phyloP scores from a whole-genome alignment of 2,113 vertebrate genomes.

The Nycticryphes semicollaris region DNA sequence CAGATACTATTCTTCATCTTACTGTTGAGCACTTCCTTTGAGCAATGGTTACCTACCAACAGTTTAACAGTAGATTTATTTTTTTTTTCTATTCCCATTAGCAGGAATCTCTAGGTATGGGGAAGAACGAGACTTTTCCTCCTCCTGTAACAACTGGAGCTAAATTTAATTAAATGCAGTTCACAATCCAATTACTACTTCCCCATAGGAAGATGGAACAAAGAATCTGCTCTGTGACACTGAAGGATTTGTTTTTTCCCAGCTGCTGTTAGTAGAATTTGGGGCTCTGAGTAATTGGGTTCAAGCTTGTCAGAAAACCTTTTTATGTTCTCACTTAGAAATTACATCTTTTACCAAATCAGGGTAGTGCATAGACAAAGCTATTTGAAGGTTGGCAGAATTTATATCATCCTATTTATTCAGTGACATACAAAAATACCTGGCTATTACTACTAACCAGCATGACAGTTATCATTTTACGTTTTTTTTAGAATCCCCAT shows the following conservation, averaged over 20 bases:
- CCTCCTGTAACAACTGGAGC: not conserved
- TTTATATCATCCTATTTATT: not conserved
- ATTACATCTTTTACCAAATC: not conserved
- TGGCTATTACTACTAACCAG: not conserved
- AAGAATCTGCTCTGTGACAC: not conserved
- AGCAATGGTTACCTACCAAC: not conserved
- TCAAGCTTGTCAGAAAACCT: conserved; percentile 1
- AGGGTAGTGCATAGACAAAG: not conserved
- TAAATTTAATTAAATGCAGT: conserved; percentile 36
- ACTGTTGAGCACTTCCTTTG: not conserved
- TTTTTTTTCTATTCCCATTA: not conserved
- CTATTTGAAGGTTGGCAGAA: not conserved
- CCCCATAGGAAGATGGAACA: not conserved
- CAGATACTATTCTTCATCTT: not conserved
- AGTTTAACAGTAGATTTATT: not conserved
- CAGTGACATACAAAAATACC: not conserved
- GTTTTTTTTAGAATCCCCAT: not conserved
- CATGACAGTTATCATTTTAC: not conserved
- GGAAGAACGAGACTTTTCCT: too few relatives aligned
- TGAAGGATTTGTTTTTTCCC: conserved; percentile 20
- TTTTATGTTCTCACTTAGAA: conserved; percentile 12
- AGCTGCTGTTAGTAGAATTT: not conserved
- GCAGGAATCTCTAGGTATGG: not conserved
- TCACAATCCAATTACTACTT: conserved; percentile 37
- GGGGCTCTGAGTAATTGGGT: not conserved